A percentile compares a stretch with the other conserved stretches of the same genome.
phyloP scores from a whole-genome alignment of 2,888 invertebrate species.

The Idaea dimidiata region DNA sequence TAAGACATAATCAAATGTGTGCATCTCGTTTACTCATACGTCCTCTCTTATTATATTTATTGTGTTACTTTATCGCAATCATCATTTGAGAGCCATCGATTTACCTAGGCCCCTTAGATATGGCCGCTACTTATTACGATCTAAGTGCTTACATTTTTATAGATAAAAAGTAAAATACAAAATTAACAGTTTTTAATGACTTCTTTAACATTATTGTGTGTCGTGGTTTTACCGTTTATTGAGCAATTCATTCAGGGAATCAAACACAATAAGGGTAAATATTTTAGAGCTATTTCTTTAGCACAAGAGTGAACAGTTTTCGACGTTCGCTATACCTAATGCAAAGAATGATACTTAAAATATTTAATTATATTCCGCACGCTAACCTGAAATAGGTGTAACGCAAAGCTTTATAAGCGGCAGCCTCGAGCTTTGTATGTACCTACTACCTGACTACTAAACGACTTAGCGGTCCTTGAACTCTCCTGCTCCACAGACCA shows the following conservation, averaged over 20 bases:
- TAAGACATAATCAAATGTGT: constrained; percentile 25
- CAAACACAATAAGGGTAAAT: not conserved
- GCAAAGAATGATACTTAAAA: not conserved
- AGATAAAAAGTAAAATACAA: not conserved
- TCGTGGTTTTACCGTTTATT: not conserved
- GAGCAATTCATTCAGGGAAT: not conserved
- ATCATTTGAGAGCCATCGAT: constrained; percentile 36
- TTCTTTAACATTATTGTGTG: not conserved
- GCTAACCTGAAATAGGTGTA: constrained; percentile 47
- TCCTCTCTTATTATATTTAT: constrained; percentile 51
- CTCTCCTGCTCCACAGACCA: constrained; percentile 38
- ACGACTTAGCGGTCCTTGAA: constrained; percentile 63
- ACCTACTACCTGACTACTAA: constrained; percentile 56
- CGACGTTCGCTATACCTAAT: not conserved
- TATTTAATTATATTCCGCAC: constrained; percentile 42
- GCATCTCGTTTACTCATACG: constrained; percentile 39
- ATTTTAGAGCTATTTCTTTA: not conserved
- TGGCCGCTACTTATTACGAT: constrained; percentile 4
- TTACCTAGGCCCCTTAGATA: constrained; percentile 14
- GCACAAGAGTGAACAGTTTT: not conserved
- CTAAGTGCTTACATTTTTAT: not conserved
- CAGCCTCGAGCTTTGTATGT: constrained; percentile 43
- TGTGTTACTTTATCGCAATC: constrained; percentile 53
- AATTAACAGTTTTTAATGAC: not conserved
- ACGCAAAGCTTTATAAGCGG: constrained; percentile 29